phyloP scores from a whole-genome alignment of 2,797 vertebrate species.

The Pelodytes ibericus region DNA sequence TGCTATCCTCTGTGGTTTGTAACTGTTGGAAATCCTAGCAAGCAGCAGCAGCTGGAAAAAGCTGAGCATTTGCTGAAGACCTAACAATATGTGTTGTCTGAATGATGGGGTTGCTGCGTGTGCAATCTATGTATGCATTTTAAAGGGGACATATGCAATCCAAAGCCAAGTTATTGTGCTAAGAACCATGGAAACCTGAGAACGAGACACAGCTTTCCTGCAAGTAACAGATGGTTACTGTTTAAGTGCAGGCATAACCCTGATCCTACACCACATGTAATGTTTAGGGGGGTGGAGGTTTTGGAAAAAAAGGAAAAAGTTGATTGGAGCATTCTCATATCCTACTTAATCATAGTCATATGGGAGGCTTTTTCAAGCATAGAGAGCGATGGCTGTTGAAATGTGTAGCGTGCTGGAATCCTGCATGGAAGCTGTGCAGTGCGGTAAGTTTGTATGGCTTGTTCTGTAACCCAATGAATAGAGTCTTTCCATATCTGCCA shows the following conservation, averaged over 20 bases:
- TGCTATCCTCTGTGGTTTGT: background rate
- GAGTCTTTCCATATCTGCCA: constrained; percentile 78
- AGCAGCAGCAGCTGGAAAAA: constrained; percentile 55
- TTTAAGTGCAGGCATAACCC: constrained; percentile 65
- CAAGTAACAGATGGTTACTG: constrained; percentile 76
- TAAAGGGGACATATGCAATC: constrained; percentile 48
- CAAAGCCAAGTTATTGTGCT: constrained; percentile 51
- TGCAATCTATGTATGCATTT: constrained; percentile 48
- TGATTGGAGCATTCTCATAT: constrained; percentile 65
- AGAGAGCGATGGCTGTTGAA: constrained; percentile 67
- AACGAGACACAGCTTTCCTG: constrained; percentile 63
- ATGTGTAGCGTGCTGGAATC: constrained; percentile 71
- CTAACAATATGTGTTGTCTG: background rate
- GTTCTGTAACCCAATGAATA: constrained; percentile 74
- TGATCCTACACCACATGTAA: constrained; percentile 55
- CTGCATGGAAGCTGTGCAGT: constrained; percentile 65
- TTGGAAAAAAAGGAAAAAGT: constrained; percentile 64
- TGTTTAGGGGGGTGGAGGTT: constrained; percentile 52
- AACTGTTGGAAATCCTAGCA: constrained; percentile 41
- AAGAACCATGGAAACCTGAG: constrained; percentile 67
- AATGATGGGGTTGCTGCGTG: constrained; percentile 19
- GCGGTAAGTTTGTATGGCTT: constrained; percentile 67
- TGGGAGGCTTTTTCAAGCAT: constrained; percentile 65
- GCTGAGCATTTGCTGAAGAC: constrained; percentile 12
- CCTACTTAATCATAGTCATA: constrained; percentile 69